Evolutionary conservation across 92 coral and sea anemone species (phyloP).

Genomic region (Palythoa heliodiscus): DNA sequence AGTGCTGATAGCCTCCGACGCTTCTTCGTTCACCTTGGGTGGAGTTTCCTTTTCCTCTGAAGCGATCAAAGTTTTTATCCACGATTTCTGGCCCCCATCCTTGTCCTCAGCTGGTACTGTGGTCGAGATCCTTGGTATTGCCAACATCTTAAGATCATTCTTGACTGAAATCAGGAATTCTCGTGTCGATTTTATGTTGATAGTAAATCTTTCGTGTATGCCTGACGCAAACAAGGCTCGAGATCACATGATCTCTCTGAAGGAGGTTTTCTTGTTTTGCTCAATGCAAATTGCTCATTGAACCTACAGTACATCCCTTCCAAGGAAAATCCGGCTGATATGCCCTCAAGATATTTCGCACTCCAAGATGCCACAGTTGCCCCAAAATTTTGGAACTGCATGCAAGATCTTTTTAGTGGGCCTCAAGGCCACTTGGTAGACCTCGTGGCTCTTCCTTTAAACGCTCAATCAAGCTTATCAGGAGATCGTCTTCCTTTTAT

Average conservation of each 20-base stretch:
- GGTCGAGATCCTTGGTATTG: slow-evolving; percentile 50
- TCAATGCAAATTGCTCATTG: slow-evolving; percentile 16
- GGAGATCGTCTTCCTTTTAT: slow-evolving; percentile 39
- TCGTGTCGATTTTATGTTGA: slow-evolving; percentile 62
- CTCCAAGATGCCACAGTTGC: slow-evolving; percentile 48
- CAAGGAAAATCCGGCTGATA: slow-evolving; percentile 45
- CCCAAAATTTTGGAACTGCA: slow-evolving; percentile 36
- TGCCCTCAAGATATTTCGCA: slow-evolving; percentile 47
- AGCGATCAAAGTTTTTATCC: slow-evolving; percentile 27
- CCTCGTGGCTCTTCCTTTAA: slow-evolving; percentile 52
- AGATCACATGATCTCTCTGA: slow-evolving; percentile 48
- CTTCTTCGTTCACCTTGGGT: slow-evolving; percentile 40
- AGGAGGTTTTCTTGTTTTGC: slow-evolving; percentile 22
- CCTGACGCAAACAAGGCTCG: slow-evolving; percentile 37
- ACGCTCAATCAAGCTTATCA: neutral
- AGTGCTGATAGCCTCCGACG: too few species aligned
- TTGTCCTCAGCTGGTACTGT: slow-evolving; percentile 21
- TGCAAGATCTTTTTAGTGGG: slow-evolving; percentile 51
- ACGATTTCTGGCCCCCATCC: too few species aligned
- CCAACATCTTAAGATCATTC: slow-evolving; percentile 42
- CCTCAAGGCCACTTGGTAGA: slow-evolving; percentile 47
- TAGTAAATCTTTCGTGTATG: slow-evolving; percentile 22
- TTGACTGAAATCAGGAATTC: slow-evolving; percentile 14
- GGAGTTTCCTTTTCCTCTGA: slow-evolving; percentile 39
- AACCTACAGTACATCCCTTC: slow-evolving; percentile 43